Conservation (phyloP, 2,113 vertebrate genomes). For the Thalassarche chlororhynchos region DNA sequence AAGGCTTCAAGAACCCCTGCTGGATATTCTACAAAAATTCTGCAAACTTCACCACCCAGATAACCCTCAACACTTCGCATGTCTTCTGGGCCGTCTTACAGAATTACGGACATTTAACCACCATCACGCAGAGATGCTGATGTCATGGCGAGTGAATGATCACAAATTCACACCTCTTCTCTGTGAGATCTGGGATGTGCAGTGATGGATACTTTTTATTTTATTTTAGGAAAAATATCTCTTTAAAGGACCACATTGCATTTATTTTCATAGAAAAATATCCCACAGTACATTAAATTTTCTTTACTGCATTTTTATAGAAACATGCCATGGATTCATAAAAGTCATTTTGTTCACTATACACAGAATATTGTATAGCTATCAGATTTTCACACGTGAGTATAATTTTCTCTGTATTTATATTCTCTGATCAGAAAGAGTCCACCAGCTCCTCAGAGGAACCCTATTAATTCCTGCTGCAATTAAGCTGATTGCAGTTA, state of each 20-base stretch:
- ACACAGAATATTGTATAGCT: conserved; percentile 23
- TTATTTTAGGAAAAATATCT: neutral
- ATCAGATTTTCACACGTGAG: neutral
- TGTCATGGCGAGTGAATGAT: conserved; percentile 93
- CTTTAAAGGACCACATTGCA: conserved; percentile 18
- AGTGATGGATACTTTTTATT: conserved; percentile 67
- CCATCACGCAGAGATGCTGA: conserved; percentile 93
- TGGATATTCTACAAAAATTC: conserved; percentile 89
- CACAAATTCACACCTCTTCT: conserved; percentile 97
- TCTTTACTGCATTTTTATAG: conserved; percentile 54
- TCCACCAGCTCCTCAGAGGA: neutral
- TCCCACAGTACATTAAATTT: neutral
- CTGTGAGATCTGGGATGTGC: conserved; percentile 98
- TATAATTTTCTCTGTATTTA: neutral
- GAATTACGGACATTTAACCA: conserved; percentile 96
- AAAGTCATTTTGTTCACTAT: neutral
- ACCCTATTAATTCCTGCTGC: neutral
- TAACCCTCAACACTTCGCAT: conserved; percentile 94
- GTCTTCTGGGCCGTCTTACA: conserved; percentile 93
- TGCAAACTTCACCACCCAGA: conserved; percentile 87
- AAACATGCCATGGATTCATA: neutral
- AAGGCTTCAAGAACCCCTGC: conserved; percentile 90
- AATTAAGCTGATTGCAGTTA: neutral
- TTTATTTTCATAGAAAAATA: neutral
- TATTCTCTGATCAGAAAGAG: conserved; percentile 26